These are phyloP conservation scores for Grallaria varia DNA, from an alignment of 2,113 vertebrate species.

Conservation along the genomic window DNA sequence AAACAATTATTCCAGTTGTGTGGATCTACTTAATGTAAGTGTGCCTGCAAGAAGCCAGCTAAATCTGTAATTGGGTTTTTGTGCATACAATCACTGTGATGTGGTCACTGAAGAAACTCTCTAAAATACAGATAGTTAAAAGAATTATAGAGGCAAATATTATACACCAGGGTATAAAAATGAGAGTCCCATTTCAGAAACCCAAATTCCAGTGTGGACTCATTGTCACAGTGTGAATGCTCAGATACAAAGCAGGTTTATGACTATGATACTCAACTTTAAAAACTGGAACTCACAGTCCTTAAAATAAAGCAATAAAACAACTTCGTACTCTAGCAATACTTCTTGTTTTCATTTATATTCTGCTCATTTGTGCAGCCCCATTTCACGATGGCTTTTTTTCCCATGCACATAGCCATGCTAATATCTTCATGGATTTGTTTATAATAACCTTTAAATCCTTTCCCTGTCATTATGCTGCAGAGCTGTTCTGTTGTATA, in stretches of 20 bases:
- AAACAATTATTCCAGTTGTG: slow-evolving; percentile 33
- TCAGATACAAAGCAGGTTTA: not conserved
- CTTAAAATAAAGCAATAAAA: not conserved
- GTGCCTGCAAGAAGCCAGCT: not conserved
- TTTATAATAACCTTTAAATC: slow-evolving; percentile 55
- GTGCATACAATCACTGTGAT: slow-evolving; percentile 13
- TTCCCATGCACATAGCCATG: not conserved
- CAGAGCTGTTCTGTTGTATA: slow-evolving; percentile 1
- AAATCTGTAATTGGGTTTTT: slow-evolving; percentile 7
- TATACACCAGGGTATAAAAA: not conserved
- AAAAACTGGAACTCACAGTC: not conserved
- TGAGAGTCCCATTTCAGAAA: not conserved
- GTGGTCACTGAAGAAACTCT: not conserved
- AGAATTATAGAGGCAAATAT: slow-evolving; percentile 8
- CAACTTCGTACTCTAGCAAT: not conserved
- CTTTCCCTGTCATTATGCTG: slow-evolving; percentile 19
- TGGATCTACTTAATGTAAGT: not conserved
- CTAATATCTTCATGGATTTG: slow-evolving; percentile 52
- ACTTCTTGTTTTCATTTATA: not conserved
- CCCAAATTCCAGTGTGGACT: not conserved
- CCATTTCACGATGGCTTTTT: slow-evolving; percentile 10
- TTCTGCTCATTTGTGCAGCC: not conserved
- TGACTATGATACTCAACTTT: not conserved
- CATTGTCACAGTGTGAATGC: not conserved
- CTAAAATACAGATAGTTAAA: not conserved